Base-by-base conservation (phyloP, 2,797 vertebrate species). In the Sebastes steindachneri region DNA sequence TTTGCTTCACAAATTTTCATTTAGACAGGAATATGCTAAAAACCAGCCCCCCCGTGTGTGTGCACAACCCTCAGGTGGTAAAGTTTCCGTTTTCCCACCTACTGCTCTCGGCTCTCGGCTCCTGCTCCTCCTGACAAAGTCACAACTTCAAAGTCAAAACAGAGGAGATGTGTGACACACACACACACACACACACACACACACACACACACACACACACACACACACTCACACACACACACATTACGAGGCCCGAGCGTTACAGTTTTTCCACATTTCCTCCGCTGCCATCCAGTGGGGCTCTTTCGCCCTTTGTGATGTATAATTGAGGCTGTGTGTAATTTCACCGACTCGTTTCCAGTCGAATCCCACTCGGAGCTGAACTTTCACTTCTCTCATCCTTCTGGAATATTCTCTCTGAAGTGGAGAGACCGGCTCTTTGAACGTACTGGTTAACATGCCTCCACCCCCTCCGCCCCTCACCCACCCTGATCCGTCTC, bases 101-200 rank as follows among this genome's bases (percentile, higher is more conserved):
- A 76, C 80, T 85, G 90, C 86, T 92, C 69, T 84, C 68, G 29
- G 87, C 87, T 86, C 35, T 37, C 35, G 35, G 35, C 35, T 37
- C 35, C 83, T 78, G 80, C 91, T 85, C 65, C 90, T 85, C 65
- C 77, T 21, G 21, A 92, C 86, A 92, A 93, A 93, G 92, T 94
- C 92, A 87, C 70, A 82, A 86, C 92, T 92, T 92, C 92, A 94
- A 93, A 95, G 93, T 91, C 91, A 90, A 87, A 92, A 87, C 80
- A 89, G 84, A 71, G 77, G 67, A 66, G 2, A 80, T 68, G 74
- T 77, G 78, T 65, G 53, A 48, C 54, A 60, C 74, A 17, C 73
- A 15, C 75, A 67, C 66, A 41, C 69, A 21, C 73, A 41, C 21
- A 45, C 64, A 68, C 63, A 33, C 63, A 58, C 54, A 14, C 21